Evolutionary conservation across 2,888 invertebrate genomes (phyloP), one percentile per base, ranked within the genome.

Genomic region (Hirtodrosophila duncani): DNA sequence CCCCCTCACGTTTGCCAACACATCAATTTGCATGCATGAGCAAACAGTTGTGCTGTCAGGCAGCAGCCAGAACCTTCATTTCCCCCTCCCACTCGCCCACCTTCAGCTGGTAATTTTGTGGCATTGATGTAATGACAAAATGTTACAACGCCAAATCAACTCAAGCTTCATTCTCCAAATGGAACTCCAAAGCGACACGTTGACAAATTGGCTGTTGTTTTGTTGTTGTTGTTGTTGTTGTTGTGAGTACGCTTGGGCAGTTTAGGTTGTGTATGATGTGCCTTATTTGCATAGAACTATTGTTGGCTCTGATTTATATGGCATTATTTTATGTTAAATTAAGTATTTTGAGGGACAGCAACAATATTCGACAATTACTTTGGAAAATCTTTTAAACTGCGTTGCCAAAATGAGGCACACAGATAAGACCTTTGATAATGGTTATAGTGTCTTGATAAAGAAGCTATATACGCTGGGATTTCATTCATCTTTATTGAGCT

Each of bases 131-230:
- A 67, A 67, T 61, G 69, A 61, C 66, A 61, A 56, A 64, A 61
- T 65, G 52, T 34, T 53, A 41, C 61, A 61, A 23, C 49, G n/a
- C n/a, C n/a, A n/a, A n/a, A n/a, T n/a, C n/a, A n/a, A n/a, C n/a
- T n/a, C n/a, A n/a, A n/a, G n/a, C n/a, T n/a, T n/a, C n/a, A n/a
- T n/a, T n/a, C n/a, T 55, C 26, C 11, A 13, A 16, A 10, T 21
- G 11, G 20, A 55, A 42, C 29, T 33, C 37, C 24, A 18, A 41
- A 37, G 48, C 60, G 56, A 42, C 29, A 37, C 49, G 62, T 65
- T 75, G 77, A 71, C 72, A 79, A 71, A 79, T 71, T 71, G 56
- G 67, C 58, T 59, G 53, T 59, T 43, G 37, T 41, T 45, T 46
- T 43, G 39, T 48, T 56, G 48, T 24, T 48, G 9, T 27, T 48